phyloP scores from a whole-genome alignment of 2,888 invertebrate genomes.

The Abscondita cerata region DNA sequence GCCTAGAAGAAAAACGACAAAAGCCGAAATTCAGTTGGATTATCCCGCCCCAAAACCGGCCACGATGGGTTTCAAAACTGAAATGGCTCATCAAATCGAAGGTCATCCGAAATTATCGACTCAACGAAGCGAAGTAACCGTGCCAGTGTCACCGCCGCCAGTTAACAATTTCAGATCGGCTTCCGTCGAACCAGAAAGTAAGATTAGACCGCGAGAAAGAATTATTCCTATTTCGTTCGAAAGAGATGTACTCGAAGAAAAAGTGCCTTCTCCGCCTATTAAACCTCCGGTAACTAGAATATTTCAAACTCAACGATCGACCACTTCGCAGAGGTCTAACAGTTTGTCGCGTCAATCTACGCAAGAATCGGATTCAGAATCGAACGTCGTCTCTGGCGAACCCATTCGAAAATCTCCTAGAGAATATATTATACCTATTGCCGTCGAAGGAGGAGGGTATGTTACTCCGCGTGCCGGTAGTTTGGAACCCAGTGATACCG shows the following conservation, averaged over 20 bases:
- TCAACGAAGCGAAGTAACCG: constrained; percentile 64
- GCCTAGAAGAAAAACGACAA: constrained; percentile 69
- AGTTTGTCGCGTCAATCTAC: constrained; percentile 70
- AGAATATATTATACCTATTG: constrained; percentile 93
- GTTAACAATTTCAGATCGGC: constrained; percentile 60
- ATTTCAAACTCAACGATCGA: constrained; percentile 60
- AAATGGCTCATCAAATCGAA: constrained; percentile 66
- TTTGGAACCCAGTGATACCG: constrained; percentile 74
- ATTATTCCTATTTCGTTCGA: constrained; percentile 71
- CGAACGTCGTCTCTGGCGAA: constrained; percentile 65
- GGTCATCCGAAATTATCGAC: constrained; percentile 57
- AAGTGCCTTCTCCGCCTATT: constrained; percentile 53
- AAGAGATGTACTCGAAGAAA: constrained; percentile 50
- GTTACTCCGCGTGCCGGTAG: constrained; percentile 79
- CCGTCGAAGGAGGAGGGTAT: constrained; percentile 88
- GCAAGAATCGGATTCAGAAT: constrained; percentile 74
- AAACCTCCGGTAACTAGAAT: constrained; percentile 61
- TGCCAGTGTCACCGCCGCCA: constrained; percentile 58
- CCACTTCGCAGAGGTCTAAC: constrained; percentile 53
- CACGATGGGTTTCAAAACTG: constrained; percentile 65
- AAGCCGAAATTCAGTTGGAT: constrained; percentile 69
- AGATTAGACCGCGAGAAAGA: constrained; percentile 63
- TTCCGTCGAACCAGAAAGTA: constrained; percentile 63
- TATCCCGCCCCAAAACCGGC: constrained; percentile 59
- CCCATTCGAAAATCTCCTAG: constrained; percentile 88